Percentiles rank a stretch among this genome's conserved stretches.
These are phyloP conservation scores for Leptinotarsa defecta DNA, from an alignment of 1,140 invertebrate genomes.

Conservation along the genomic window DNA sequence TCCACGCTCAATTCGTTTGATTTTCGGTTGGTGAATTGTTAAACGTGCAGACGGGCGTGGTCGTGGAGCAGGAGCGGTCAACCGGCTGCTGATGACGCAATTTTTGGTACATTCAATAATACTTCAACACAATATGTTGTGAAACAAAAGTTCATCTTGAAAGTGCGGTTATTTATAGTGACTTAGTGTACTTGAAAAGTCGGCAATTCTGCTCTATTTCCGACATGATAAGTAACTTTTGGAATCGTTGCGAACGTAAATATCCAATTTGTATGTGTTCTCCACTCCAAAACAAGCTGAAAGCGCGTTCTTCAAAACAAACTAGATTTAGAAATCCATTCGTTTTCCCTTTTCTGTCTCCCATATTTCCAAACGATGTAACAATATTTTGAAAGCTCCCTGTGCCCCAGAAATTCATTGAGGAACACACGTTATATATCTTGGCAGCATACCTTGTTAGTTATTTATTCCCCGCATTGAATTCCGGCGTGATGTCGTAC, in stretches of 20 bases:
- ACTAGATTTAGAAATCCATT: constrained; percentile 21
- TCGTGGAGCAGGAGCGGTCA: too few species aligned
- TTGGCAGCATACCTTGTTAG: constrained; percentile 38
- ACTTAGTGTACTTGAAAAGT: too few species aligned
- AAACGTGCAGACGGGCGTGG: too few species aligned
- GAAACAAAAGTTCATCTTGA: too few species aligned
- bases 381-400: constrained; percentile 23
- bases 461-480: constrained; percentile 48
- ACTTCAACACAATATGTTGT: too few species aligned
- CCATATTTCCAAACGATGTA: constrained; percentile 11
- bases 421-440: constrained; percentile 12
- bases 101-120: too few species aligned
- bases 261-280: constrained; percentile 8
- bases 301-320: constrained; percentile 20
- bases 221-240: neutral
- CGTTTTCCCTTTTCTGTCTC: neutral
- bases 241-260: neutral
- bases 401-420: constrained; percentile 35
- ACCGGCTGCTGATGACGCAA: too few species aligned
- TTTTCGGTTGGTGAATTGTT: too few species aligned
- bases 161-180: too few species aligned
- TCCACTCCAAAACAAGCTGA: neutral
- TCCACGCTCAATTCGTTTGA: too few species aligned
- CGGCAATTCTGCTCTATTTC: neutral
- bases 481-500: constrained; percentile 42